Evolutionary conservation across 2,797 vertebrate genomes (phyloP).

Genomic region (Cephalopachus bancanus): DNA sequence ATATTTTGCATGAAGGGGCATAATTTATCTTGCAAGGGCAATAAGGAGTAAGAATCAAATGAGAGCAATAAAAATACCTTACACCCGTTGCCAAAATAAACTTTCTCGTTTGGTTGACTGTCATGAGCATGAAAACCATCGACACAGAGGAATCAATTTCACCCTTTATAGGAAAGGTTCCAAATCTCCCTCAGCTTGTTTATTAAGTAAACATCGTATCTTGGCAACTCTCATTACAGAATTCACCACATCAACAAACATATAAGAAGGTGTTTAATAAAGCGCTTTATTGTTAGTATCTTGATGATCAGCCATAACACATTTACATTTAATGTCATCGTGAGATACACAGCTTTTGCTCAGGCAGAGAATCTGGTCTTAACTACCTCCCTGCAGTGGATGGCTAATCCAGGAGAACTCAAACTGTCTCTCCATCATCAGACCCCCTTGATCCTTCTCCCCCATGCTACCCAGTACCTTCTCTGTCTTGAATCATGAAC

Average conservation of each 20-base stretch:
- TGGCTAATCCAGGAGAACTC: background rate
- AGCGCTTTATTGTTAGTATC: background rate
- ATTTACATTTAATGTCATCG: background rate
- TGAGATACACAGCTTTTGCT: background rate
- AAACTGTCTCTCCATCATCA: background rate
- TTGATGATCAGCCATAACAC: background rate
- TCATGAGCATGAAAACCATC: background rate
- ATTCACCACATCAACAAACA: background rate
- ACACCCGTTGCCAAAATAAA: background rate
- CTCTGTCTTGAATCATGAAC: background rate
- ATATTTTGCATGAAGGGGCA: background rate
- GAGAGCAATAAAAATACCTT: constrained; percentile 22
- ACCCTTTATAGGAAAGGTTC: constrained; percentile 9
- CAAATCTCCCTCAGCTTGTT: constrained; percentile 33
- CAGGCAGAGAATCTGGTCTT: background rate
- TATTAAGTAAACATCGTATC: constrained; percentile 53
- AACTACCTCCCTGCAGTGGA: background rate
- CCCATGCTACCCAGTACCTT: background rate
- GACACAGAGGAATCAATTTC: background rate
- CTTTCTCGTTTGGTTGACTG: constrained; percentile 40
- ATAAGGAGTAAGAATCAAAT: constrained; percentile 51
- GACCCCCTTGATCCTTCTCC: background rate
- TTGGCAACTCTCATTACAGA: constrained; percentile 48
- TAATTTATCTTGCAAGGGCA: constrained; percentile 45
- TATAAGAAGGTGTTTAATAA: background rate